These are phyloP conservation scores for Gobiocypris rarus DNA, from an alignment of 2,113 vertebrate species.

Conservation along the genomic window DNA sequence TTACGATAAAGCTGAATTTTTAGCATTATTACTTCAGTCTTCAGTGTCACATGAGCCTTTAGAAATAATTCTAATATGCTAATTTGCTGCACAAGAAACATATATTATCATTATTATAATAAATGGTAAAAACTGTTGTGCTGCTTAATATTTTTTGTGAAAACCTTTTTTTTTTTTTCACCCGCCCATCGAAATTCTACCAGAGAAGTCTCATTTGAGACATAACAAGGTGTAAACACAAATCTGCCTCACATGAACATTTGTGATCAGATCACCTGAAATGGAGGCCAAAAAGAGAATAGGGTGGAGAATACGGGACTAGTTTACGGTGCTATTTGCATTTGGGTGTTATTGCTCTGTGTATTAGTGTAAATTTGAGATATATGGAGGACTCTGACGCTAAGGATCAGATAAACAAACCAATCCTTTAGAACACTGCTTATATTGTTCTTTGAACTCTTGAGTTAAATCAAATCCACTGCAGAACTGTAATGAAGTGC, in stretches of 20 bases:
- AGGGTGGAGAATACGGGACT: neutral
- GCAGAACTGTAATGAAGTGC: conserved; percentile 29
- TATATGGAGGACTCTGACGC: neutral
- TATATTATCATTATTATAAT: too few relatives aligned
- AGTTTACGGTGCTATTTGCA: neutral
- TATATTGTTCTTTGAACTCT: conserved; percentile 8
- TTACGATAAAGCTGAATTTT: too few relatives aligned
- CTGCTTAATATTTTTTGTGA: too few relatives aligned
- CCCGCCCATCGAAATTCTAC: neutral
- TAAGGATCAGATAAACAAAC: conserved; percentile 8
- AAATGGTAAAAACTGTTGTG: too few relatives aligned
- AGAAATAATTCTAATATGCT: too few relatives aligned
- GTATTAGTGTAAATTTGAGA: neutral
- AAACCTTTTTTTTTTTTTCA: too few relatives aligned
- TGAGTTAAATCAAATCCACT: conserved; percentile 1
- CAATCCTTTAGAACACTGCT: neutral
- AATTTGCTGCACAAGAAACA: too few relatives aligned
- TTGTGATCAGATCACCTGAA: neutral
- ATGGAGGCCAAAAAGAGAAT: neutral
- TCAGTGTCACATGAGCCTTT: too few relatives aligned
- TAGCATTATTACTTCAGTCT: too few relatives aligned
- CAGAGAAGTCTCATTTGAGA: neutral
- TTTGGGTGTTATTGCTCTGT: neutral
- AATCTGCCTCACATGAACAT: neutral
- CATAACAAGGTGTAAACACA: too few relatives aligned